Conservation (phyloP, 1,140 invertebrate genomes). For the Teleogryllus occipitalis region DNA sequence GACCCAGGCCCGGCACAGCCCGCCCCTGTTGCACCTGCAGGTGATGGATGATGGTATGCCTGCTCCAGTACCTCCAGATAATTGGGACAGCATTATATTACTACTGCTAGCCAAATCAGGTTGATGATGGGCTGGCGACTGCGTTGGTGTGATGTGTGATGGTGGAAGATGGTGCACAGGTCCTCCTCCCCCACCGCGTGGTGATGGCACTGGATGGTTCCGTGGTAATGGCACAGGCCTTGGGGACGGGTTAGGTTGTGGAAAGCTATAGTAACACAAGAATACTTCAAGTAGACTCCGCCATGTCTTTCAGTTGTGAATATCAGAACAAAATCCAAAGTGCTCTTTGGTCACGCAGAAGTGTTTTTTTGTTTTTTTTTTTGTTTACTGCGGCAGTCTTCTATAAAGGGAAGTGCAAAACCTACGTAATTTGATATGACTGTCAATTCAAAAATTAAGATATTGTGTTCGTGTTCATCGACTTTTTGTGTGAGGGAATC, state of each 20-base stretch:
- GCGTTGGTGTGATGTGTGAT: conserved; percentile 42
- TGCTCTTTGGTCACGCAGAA: no score
- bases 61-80: conserved; percentile 13
- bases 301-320: no score
- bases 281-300: no score
- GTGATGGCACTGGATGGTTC: conserved; percentile 61
- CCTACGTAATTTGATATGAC: no score
- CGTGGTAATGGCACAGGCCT: conserved; percentile 63
- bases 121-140: conserved; percentile 44
- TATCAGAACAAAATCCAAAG: no score
- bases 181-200: conserved; percentile 46
- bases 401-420: no score
- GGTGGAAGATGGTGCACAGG: conserved; percentile 50
- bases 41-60: conserved; percentile 31
- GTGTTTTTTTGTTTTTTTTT: no score
- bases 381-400: no score
- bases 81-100: conserved; percentile 44
- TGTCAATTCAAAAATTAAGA: no score
- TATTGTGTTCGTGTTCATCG: no score
- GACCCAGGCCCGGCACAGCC: conserved; percentile 29
- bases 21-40: conserved; percentile 26
- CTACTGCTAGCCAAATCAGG: conserved; percentile 23
- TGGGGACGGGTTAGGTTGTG: conserved; percentile 69
- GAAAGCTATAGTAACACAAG: no score
- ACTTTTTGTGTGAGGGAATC: no score